These are phyloP conservation scores for Mus spretus DNA, from an alignment of 2,797 vertebrate genomes.

Conservation along the genomic window DNA sequence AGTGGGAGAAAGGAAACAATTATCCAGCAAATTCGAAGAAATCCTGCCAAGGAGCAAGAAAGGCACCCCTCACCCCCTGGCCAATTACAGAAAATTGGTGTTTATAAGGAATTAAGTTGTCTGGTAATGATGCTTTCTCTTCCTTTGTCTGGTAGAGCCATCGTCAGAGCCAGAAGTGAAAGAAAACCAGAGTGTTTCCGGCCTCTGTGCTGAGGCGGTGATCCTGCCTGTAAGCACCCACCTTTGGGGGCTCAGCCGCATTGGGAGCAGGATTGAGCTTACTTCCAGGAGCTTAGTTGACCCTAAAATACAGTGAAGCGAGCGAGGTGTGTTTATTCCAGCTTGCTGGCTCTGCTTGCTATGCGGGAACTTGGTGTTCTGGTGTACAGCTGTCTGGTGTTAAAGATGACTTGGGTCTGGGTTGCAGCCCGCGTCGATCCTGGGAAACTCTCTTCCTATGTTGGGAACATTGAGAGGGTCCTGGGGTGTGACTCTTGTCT, in stretches of 20 bases:
- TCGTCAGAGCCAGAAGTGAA: conserved; percentile 6
- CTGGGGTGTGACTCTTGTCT: neutral
- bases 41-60: conserved; percentile 54
- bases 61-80: neutral
- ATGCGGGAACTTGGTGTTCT: neutral
- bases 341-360: neutral
- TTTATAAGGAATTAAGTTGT: conserved; percentile 71
- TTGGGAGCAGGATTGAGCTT: neutral
- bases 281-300: neutral
- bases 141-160: conserved; percentile 37
- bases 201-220: neutral
- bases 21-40: conserved; percentile 65
- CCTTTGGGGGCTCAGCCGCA: neutral
- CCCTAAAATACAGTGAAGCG: neutral
- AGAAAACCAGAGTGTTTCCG: neutral
- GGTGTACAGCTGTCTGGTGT: neutral
- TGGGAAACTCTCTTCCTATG: neutral
- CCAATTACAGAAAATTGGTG: conserved; percentile 64
- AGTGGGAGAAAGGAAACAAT: conserved; percentile 47
- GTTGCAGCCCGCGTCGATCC: neutral
- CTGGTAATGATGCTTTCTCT: conserved; percentile 21
- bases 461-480: too few relatives aligned
- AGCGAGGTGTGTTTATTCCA: neutral
- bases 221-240: neutral
- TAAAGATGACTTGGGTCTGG: neutral